Base-by-base conservation (phyloP, 2,888 invertebrate genomes). In the Cantharis rustica region DNA sequence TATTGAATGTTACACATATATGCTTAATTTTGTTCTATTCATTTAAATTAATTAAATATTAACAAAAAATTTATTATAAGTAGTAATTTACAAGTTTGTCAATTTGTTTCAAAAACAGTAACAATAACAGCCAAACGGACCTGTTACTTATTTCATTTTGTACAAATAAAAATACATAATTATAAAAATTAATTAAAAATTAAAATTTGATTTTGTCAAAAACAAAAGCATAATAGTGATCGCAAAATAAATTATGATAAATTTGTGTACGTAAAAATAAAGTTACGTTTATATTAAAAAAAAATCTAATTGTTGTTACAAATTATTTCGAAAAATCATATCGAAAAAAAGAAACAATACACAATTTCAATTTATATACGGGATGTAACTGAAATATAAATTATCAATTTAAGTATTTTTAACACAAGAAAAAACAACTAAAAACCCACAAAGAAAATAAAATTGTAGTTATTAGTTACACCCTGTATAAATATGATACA, bases 1-100 rank as follows among this genome's bases (percentile, higher is more conserved):
- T 79, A 81, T 80, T 80, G 82, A 84, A 84, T 84, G 85, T 84
- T 85, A 83, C 80, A 84, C 83, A 83, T 83, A 83, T 84, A 83
- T 84, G 84, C 78, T 73, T 11, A 26, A 69, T 71, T 72, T 31
- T 64, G n/a, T 47, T 47, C 47, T 47, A 47, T 47, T 47, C n/a
- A 47, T 47, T 47, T 47, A 47, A 47, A 47, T 47, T 47, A 47
- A 47, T n/a, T 47, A 47, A 47, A 47, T 47, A 47, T 47, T 47
- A 47, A 47, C 47, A 47, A 47, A 47, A 47, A 47, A 47, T 47
- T 47, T 47, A 47, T 47, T 47, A 47, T 47, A 47, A n/a, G 47
- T n/a, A 47, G 47, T 47, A 47, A 47, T 47, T 47, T 47, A 47
- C 47, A 47, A 47, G 47, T 47, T 47, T 47, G 47, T 47, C 47